phyloP scores from a whole-genome alignment of 1,140 invertebrate genomes.

The Drosophila murphyi region DNA sequence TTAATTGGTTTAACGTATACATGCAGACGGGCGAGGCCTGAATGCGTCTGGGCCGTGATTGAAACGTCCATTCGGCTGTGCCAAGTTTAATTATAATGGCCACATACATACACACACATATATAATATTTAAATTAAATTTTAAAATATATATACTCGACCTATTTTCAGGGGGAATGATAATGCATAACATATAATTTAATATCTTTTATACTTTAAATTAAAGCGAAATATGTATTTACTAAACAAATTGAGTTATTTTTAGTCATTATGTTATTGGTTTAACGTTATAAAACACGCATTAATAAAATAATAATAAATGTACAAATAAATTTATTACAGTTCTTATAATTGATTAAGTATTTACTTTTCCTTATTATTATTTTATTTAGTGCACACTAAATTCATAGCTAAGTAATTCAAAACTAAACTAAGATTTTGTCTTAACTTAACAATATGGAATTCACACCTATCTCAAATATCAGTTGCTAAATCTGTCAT shows the following conservation, averaged over 20 bases:
- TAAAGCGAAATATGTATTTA: not conserved
- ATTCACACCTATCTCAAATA: too few species aligned
- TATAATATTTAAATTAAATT: slow-evolving; percentile 7
- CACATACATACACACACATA: not conserved
- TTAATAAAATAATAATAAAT: too few species aligned
- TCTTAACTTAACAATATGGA: too few species aligned
- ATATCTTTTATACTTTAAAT: not conserved
- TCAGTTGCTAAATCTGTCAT: not conserved
- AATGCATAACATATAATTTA: not conserved
- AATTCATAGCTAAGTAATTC: too few species aligned
- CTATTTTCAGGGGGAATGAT: not conserved
- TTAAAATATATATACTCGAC: not conserved
- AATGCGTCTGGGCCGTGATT: slow-evolving; percentile 29
- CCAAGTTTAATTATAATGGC: slow-evolving; percentile 21
- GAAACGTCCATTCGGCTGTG: slow-evolving; percentile 15
- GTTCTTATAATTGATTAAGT: too few species aligned
- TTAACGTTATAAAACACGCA: too few species aligned
- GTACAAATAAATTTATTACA: too few species aligned
- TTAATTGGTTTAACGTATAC: slow-evolving; percentile 55
- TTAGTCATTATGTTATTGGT: too few species aligned
- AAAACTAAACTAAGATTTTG: too few species aligned
- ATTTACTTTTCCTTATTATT: too few species aligned
- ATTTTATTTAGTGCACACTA: too few species aligned
- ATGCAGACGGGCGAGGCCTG: slow-evolving; percentile 29
- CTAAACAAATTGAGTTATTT: too few species aligned